Evolutionary conservation across 92 coral and sea anemone species (phyloP), one percentile per base, ranked within the genome.

Genomic region (Epizoanthus rinbou): DNA sequence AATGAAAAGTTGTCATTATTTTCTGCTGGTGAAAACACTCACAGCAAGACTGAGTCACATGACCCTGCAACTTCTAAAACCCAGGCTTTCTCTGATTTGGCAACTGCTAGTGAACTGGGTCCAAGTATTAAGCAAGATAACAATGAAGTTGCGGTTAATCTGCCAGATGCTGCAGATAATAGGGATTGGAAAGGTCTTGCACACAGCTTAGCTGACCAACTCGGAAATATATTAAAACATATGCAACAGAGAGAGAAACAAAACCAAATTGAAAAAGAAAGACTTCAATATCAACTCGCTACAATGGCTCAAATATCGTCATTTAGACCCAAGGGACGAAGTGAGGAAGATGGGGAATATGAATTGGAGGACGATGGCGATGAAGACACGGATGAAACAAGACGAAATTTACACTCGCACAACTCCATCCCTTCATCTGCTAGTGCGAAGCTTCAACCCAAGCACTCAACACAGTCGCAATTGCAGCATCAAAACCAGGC

Each of bases 101-200:
- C 19, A 67, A 56, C 43, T 16, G 24, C 43, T 17, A 28, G 11
- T 74, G 31, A 74, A 18, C 52, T 16, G 35, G 80, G 33, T 56
- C 80, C 28, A 22, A 74, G 18, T 13, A 16, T 28, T 25, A 56
- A 15, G 64, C 33, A 56, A 15, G 64, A 9, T 15, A 22, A 56
- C 41, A n/a, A 56, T 52, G 80, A 74, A 5, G 22, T 56, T 54
- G 43, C 65, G 2, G n/a, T 74, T 45, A 56, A 56, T 6, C 22
- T 24, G 19, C 45, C 64, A 56, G 50, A 18, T 74, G 57, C 5
- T 57, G 31, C 80, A 24, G 91, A 84, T 17, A 75, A 56, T 6
- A 60, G 22, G 64, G 87, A 71, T 1, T 88, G 91, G 91, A 88
- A 88, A 64, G 67, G 28, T 35, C 76, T 88, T 13, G 91, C 91